These are phyloP conservation scores for Byasa hedistus DNA, from an alignment of 2,888 invertebrate genomes.

Conservation along the genomic window DNA sequence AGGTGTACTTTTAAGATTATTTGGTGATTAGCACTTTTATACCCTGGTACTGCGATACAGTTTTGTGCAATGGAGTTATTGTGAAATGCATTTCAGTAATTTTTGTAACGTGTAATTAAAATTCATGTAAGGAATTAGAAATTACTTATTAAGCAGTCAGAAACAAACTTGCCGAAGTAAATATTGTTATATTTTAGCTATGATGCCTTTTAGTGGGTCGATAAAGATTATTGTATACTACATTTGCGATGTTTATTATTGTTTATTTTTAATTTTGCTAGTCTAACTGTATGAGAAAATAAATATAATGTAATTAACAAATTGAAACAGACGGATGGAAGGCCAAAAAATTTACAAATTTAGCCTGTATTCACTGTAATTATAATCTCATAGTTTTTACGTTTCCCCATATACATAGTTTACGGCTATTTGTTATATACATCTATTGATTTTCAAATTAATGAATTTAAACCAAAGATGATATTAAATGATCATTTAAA, in stretches of 20 bases:
- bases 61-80: constrained; percentile 38
- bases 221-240: constrained; percentile 36
- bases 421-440: background rate
- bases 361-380: too few relatives aligned
- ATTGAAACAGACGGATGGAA: background rate
- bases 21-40: constrained; percentile 36
- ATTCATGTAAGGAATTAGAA: background rate
- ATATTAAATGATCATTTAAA: constrained; percentile 60
- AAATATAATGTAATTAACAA: constrained; percentile 1
- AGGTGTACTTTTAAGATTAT: constrained; percentile 41
- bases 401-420: background rate
- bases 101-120: background rate
- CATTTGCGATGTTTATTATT: constrained; percentile 29
- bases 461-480: constrained; percentile 68
- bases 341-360: too few relatives aligned
- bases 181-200: constrained; percentile 35
- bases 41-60: constrained; percentile 1
- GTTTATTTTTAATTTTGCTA: constrained; percentile 42
- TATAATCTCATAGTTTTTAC: background rate
- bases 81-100: constrained; percentile 10
- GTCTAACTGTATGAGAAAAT: constrained; percentile 40
- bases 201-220: constrained; percentile 42
- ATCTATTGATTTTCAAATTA: constrained; percentile 38
- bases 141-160: constrained; percentile 28
- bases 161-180: constrained; percentile 40